Evolutionary conservation across 1,140 invertebrate genomes (phyloP).

Genomic region (Orussus abietinus): DNA sequence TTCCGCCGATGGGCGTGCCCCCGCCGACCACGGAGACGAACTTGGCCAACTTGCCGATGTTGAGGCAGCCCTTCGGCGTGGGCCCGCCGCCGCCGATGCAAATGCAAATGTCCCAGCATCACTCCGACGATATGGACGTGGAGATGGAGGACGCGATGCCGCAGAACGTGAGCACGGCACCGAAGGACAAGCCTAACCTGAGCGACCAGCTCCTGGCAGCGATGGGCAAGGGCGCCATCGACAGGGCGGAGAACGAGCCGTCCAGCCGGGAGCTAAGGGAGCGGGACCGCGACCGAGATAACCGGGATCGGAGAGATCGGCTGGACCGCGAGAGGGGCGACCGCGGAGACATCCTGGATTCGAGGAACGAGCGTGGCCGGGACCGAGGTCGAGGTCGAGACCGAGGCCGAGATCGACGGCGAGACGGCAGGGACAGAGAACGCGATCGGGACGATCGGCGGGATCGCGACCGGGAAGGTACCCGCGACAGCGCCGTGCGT

Average conservation of each 20-base stretch:
- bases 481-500: slow-evolving; percentile 15
- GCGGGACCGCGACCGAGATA: slow-evolving; percentile 43
- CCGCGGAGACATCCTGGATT: slow-evolving; percentile 12
- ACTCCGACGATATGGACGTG: slow-evolving; percentile 60
- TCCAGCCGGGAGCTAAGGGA: slow-evolving; percentile 25
- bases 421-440: slow-evolving; percentile 36
- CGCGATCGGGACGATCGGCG: slow-evolving; percentile 40
- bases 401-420: slow-evolving; percentile 34
- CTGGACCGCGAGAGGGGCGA: slow-evolving; percentile 25
- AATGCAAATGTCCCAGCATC: slow-evolving; percentile 46
- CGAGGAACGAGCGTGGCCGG: slow-evolving; percentile 22
- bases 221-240: slow-evolving; percentile 44
- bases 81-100: slow-evolving; percentile 49
- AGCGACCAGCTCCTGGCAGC: slow-evolving; percentile 45
- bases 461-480: slow-evolving; percentile 25
- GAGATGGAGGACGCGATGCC: slow-evolving; percentile 61
- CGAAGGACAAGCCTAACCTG: slow-evolving; percentile 33
- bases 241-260: slow-evolving; percentile 27
- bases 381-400: slow-evolving; percentile 32
- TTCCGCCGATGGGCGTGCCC: slow-evolving; percentile 50
- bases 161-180: slow-evolving; percentile 23
- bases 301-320: slow-evolving; percentile 15
- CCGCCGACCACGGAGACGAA: slow-evolving; percentile 44
- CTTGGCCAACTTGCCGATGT: slow-evolving; percentile 45
- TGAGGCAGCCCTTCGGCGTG: slow-evolving; percentile 40